Percentiles rank a stretch among this genome's conserved stretches.
phyloP scores from a whole-genome alignment of 2,797 vertebrate species.

The Esox masquinongy region DNA sequence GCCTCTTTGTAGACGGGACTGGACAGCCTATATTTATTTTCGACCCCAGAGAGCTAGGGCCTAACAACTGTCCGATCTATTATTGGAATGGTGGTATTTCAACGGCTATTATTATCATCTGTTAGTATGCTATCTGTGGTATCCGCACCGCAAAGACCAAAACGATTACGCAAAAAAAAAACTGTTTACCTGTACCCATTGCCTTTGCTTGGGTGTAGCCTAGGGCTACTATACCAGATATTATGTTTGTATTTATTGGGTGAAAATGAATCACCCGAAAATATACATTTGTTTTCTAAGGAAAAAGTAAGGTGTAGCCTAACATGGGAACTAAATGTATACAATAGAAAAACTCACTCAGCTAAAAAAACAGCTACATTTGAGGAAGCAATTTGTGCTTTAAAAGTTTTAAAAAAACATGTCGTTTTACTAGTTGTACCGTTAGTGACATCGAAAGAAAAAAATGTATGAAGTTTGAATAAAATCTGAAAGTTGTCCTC shows the following conservation, averaged over 20 bases:
- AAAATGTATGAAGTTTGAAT: too few species aligned
- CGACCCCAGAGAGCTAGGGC: conserved; percentile 68
- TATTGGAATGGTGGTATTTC: conserved; percentile 81
- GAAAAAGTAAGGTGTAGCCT: too few species aligned
- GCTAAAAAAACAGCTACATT: not conserved
- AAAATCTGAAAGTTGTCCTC: not conserved
- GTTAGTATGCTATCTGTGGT: not conserved
- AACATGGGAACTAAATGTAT: too few species aligned
- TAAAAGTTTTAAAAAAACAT: not conserved
- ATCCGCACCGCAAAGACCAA: conserved; percentile 71
- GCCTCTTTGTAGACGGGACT: conserved; percentile 60
- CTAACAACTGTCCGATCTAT: conserved; percentile 85
- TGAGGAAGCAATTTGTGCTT: not conserved
- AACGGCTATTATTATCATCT: conserved; percentile 75
- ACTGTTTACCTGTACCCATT: conserved; percentile 54
- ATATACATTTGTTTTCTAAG: not conserved
- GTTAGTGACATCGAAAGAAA: not conserved
- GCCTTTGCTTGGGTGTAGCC: not conserved
- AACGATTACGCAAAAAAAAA: conserved; percentile 81
- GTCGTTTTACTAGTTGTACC: not conserved
- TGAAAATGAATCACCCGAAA: too few species aligned
- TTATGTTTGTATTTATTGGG: not conserved
- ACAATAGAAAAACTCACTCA: not conserved
- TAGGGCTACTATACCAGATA: conserved; percentile 32
- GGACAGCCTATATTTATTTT: conserved; percentile 58